Percentiles rank a stretch among this genome's conserved stretches.
Evolutionary conservation across 2,113 vertebrate genomes (phyloP).

Genomic region (Myrmophylax atrothorax): DNA sequence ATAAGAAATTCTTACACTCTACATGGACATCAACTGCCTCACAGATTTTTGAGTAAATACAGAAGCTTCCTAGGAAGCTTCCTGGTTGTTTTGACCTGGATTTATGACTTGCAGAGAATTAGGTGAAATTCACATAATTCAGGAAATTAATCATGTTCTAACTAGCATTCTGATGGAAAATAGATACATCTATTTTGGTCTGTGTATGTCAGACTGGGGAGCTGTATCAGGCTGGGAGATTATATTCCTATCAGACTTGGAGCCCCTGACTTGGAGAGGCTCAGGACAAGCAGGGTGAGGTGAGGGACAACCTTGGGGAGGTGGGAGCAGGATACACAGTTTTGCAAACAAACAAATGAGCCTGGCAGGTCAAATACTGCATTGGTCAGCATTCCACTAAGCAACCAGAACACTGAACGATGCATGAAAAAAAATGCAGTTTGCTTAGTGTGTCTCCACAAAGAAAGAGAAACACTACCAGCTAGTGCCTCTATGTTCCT

Average conservation of each 20-base stretch:
- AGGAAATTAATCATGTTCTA: not conserved
- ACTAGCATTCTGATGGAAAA: not conserved
- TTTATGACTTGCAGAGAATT: not conserved
- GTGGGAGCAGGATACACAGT: too few relatives aligned
- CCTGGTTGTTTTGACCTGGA: not conserved
- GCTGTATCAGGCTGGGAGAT: not conserved
- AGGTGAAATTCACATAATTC: not conserved
- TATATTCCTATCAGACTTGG: not conserved
- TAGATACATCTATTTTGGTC: not conserved
- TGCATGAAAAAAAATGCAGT: not conserved
- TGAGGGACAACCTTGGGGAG: not conserved
- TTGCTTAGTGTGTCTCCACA: not conserved
- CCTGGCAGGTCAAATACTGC: not conserved
- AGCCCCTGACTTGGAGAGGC: not conserved
- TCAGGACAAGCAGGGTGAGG: not conserved
- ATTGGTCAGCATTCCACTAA: not conserved
- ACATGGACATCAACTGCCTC: not conserved
- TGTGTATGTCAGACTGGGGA: not conserved
- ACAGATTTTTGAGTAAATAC: not conserved
- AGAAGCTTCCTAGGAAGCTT: not conserved
- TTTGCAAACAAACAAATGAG: not conserved
- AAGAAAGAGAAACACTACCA: not conserved
- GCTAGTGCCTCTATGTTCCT: not conserved
- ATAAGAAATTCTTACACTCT: not conserved
- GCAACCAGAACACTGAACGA: not conserved